Base-by-base conservation (phyloP, 1,140 invertebrate genomes). In the Drosophila quadrilineata region DNA sequence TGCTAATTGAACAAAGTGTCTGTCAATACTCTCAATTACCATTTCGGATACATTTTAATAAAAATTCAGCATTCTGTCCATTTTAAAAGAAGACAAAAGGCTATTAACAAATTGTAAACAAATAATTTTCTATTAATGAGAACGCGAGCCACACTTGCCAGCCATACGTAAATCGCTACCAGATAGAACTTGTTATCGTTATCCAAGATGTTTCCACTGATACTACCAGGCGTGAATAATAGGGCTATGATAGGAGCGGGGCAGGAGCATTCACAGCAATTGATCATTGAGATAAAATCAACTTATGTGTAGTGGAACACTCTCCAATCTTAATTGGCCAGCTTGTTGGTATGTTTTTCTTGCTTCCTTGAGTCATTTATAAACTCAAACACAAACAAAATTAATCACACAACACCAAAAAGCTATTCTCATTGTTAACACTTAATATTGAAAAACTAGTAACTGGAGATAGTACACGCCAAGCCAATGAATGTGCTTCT, bases 161-260 rank as follows among this genome's bases (percentile, higher is more conserved):
- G 63, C 36, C 31, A 40, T 70, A 72, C 69, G 62, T 76, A 82
- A 75, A 76, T 75, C 68, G 60, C 12, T 75, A 60, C 79, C 80
- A 85, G 79, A 86, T 86, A 66, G 58, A 85, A 85, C 79, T 75
- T 52, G 79, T 72, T 85, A 79, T 85, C 63, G 75, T 84, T 84
- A 77, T 84, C 77, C 79, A 77, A 84, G 69, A 59, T 59, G 38
- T n/a, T n/a, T n/a, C n/a, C n/a, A n/a, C n/a, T n/a, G n/a, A n/a
- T n/a, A n/a, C n/a, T n/a, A n/a, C n/a, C n/a, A n/a, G 58, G 21
- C 26, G 28, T 14, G 62, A 66, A 56, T 60, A 68, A 54, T 59
- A 58, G 49, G 43, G n/a, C n/a, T 41, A 66, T 53, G 64, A 41
- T 46, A 21, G 14, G 14, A 60, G 46, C n/a, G n/a, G n/a, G n/a